These are phyloP conservation scores for Meda fulgida DNA, from an alignment of 2,797 vertebrate genomes.

Conservation along the genomic window DNA sequence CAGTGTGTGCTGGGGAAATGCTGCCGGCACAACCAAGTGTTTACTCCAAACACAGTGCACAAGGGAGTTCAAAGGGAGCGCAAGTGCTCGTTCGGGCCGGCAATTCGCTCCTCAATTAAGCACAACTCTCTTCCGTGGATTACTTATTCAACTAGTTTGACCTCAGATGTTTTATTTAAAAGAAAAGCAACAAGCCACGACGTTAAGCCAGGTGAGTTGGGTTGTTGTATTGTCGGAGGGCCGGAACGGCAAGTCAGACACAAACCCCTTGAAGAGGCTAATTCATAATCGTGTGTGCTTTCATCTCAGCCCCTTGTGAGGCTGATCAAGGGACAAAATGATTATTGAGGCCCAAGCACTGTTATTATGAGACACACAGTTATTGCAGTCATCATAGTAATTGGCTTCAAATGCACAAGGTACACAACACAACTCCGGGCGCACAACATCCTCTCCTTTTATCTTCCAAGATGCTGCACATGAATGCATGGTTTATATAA, in stretches of 20 bases:
- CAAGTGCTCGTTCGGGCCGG: not conserved
- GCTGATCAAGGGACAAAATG: slow-evolving; percentile 77
- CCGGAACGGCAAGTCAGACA: slow-evolving; percentile 70
- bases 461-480: slow-evolving; percentile 59
- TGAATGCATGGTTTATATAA: slow-evolving; percentile 57
- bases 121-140: slow-evolving; percentile 54
- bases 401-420: slow-evolving; percentile 61
- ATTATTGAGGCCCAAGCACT: slow-evolving; percentile 71
- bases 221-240: slow-evolving; percentile 72
- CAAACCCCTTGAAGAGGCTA: slow-evolving; percentile 55
- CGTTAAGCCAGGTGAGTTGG: slow-evolving; percentile 63
- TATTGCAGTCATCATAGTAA: slow-evolving; percentile 74
- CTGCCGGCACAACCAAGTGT: slow-evolving; percentile 63
- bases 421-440: slow-evolving; percentile 45
- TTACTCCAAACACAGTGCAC: slow-evolving; percentile 72
- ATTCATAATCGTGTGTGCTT: slow-evolving; percentile 72
- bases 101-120: slow-evolving; percentile 7
- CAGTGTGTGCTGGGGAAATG: slow-evolving; percentile 65
- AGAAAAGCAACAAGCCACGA: slow-evolving; percentile 64
- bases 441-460: slow-evolving; percentile 61
- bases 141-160: slow-evolving; percentile 51
- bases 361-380: slow-evolving; percentile 73
- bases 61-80: slow-evolving; percentile 43
- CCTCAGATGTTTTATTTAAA: slow-evolving; percentile 48
- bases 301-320: slow-evolving; percentile 73